Base-by-base conservation (phyloP, 2,888 invertebrate genomes). In the Ischnus inquisitorius region DNA sequence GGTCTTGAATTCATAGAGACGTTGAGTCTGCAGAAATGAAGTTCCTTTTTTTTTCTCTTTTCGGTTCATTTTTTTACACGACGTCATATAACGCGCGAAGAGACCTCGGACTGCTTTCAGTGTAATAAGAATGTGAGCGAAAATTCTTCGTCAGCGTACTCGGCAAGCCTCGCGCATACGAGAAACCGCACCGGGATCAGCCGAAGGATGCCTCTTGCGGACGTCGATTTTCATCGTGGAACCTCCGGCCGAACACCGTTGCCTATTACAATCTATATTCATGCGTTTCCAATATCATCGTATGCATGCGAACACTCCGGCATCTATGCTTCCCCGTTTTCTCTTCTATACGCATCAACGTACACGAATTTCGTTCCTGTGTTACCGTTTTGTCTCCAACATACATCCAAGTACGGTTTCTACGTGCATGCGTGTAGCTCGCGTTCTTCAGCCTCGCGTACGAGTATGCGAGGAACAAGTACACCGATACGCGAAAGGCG, bases 211-310 rank as follows among this genome's bases (percentile, higher is more conserved):
- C 12, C 19, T 34, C 22, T 43, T 43, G 62, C 62, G 54, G 14
- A 22, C 57, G 78, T 78, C 84, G 74, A 80, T 81, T 81, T 72
- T 67, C 77, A 71, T 57, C 76, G 68, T 77, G 25, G 62, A 14
- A 46, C 12, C 67, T 76, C 81, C 34, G 48, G 54, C 68, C 77
- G 34, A 48, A 57, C 81, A 69, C 54, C 77, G 28, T 78, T 60
- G 79, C 51, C 75, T 69, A 86, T 84, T 82, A 85, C 86, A 83
- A 87, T 87, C 83, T 87, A 82, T 85, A 87, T 85, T 87, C 87
- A 87, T 87, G 83, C 77, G 84, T 85, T 86, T 84, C 77, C 85
- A 68, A 84, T 84, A 85, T 82, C 77, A 60, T 62, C 62, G 39
- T 16, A 54, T 64, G 22, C 75, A 48, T 57, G 57, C 41, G 22